Percentiles rank a stretch among this genome's conserved stretches.
Evolutionary conservation across 2,113 vertebrate genomes (phyloP).

Genomic region (Channa argus): DNA sequence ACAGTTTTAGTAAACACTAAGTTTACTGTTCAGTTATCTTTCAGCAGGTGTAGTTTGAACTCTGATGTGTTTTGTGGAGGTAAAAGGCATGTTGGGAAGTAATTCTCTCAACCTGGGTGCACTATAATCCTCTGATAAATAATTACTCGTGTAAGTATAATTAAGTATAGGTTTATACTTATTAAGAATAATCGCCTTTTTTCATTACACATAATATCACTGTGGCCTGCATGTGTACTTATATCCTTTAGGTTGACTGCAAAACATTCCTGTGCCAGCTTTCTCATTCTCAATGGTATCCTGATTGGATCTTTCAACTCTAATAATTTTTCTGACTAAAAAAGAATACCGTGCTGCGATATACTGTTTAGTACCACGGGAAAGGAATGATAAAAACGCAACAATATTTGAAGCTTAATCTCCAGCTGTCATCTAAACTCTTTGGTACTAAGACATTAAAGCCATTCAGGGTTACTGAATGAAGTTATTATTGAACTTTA

Average conservation of each 20-base stretch:
- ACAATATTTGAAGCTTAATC: not conserved
- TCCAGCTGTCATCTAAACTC: conserved; percentile 25
- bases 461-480: conserved; percentile 10
- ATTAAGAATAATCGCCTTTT: conserved; percentile 55
- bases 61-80: conserved; percentile 38
- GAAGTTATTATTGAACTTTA: too few relatives aligned
- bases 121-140: conserved; percentile 59
- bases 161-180: conserved; percentile 16
- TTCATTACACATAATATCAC: conserved; percentile 56
- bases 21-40: conserved; percentile 21
- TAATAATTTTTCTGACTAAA: conserved; percentile 24
- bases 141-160: conserved; percentile 66
- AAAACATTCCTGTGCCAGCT: conserved; percentile 52
- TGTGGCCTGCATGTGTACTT: conserved; percentile 31
- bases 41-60: conserved; percentile 28
- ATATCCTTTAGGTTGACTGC: conserved; percentile 34
- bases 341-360: conserved; percentile 18
- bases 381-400: conserved; percentile 6
- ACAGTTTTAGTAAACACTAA: conserved; percentile 31
- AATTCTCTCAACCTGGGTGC: conserved; percentile 55
- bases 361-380: conserved; percentile 15
- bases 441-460: conserved; percentile 53
- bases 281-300: conserved; percentile 5
- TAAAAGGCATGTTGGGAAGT: conserved; percentile 43
- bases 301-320: conserved; percentile 42